phyloP scores from a whole-genome alignment of 2,888 invertebrate species.

The Leucozona laternaria region DNA sequence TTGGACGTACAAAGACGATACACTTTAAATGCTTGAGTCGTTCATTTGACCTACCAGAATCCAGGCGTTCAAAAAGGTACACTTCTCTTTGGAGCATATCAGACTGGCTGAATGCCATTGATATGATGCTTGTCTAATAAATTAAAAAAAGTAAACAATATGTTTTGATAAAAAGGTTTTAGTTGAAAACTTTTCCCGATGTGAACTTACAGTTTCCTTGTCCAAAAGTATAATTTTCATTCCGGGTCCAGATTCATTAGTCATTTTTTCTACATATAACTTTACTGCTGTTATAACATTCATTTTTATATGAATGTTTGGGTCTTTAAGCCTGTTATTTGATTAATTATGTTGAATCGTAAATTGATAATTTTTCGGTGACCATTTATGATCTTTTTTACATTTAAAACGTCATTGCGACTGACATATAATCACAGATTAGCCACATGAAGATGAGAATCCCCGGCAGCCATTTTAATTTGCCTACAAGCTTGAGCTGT shows the following conservation, averaged over 20 bases:
- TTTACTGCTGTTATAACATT: constrained; percentile 96
- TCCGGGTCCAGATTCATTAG: constrained; percentile 98
- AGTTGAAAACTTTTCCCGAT: constrained; percentile 23
- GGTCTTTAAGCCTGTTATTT: background rate
- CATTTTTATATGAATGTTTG: constrained; percentile 86
- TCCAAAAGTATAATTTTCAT: constrained; percentile 99
- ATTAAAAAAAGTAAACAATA: constrained; percentile 40
- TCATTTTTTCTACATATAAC: constrained; percentile 98
- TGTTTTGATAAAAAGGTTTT: constrained; percentile 2
- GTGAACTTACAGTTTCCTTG: constrained; percentile 93
- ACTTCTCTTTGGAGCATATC: constrained; percentile 99
- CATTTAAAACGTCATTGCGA: background rate
- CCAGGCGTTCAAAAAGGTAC: constrained; percentile 96
- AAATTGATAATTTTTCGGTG: constrained; percentile 36
- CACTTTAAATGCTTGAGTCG: constrained; percentile 97
- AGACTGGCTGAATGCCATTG: constrained; percentile 98
- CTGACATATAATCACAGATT: no score
- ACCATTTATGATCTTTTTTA: constrained; percentile 38
- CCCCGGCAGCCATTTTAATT: no score
- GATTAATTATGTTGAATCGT: background rate
- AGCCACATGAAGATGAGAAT: no score
- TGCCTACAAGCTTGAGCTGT: no score
- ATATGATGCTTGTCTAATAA: constrained; percentile 95
- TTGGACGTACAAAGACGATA: constrained; percentile 97
- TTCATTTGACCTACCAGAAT: constrained; percentile 89